Base-by-base conservation (phyloP, 2,113 vertebrate species). In the Oryzias javanicus region DNA sequence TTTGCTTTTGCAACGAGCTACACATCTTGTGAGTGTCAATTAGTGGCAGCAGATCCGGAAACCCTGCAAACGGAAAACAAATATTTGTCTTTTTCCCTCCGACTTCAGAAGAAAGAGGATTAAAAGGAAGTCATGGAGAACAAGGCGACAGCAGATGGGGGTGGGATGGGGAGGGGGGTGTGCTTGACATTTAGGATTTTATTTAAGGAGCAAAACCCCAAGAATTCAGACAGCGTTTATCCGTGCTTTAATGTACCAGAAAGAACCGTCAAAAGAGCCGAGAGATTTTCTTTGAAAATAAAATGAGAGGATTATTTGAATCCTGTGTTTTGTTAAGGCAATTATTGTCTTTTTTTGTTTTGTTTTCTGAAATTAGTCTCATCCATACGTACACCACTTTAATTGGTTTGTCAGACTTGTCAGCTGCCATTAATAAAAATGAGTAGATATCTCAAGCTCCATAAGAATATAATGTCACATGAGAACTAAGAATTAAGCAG, bases 1-100 rank as follows among this genome's bases (percentile, higher is more conserved):
- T 83, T 85, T 78, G 73, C 66, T 69, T 82, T 64, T 57, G 20
- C 80, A 60, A 65, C 18, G 67, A 75, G 78, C 76, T 67, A 72
- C 72, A 82, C 69, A 83, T 79, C 80, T 71, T 66, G 60, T 6
- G 60, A 69, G 80, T 80, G 83, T 86, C 83, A 88, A 88, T 86
- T 88, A 88, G 80, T 45, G n/a, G 76, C 76, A 71, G 67, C 73
- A 74, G 66, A 85, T 88, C 82, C 74, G 64, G 76, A 74, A 72
- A 46, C 63, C 46, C 64, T 74, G 78, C 61, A 73, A 80, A 70
- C 53, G 27, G 50, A 74, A 81, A 81, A 83, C 76, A 84, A 84
- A 84, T 67, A 57, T 77, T 80, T 86, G 77, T 86, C 74, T 80
- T 75, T 75, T 60, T 48, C 7, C 3, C 60, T 54, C 22, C 8